Evolutionary conservation across 1,140 invertebrate species (phyloP).

Genomic region (Belonocnema kinseyi): DNA sequence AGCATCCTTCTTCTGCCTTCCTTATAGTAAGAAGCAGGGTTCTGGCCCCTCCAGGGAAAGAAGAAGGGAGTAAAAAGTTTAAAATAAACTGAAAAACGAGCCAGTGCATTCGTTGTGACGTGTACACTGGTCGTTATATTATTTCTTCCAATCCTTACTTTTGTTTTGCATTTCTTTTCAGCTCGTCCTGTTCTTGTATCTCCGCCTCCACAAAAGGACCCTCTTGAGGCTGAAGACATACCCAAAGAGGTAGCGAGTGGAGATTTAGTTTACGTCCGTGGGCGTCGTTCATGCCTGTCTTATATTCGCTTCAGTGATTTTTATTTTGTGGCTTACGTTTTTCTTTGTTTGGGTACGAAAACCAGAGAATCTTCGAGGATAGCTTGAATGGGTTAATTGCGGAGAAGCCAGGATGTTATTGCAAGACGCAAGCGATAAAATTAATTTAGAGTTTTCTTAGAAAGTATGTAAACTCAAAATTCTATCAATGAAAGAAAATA

Average conservation of each 20-base stretch:
- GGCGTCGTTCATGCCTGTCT: constrained; percentile 37
- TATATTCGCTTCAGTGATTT: constrained; percentile 40
- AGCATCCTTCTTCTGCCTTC: too few species aligned
- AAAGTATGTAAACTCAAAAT: too few species aligned
- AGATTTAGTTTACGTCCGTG: constrained; percentile 38
- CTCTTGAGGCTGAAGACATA: constrained; percentile 29
- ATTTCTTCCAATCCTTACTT: constrained; percentile 31
- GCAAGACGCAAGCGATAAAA: too few species aligned
- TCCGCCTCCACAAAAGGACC: constrained; percentile 12
- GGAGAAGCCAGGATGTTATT: too few species aligned
- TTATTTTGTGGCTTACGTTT: too few species aligned
- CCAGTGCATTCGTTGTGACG: constrained; percentile 38
- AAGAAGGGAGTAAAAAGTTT: background rate
- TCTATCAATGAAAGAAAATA: too few species aligned
- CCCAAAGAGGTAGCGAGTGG: constrained; percentile 39
- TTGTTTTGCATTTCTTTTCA: constrained; percentile 41
- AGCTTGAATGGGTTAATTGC: too few species aligned
- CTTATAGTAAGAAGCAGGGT: too few species aligned
- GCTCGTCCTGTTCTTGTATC: constrained; percentile 38
- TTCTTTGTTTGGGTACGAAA: too few species aligned
- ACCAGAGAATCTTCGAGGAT: too few species aligned
- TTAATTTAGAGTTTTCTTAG: too few species aligned
- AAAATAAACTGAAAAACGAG: constrained; percentile 41
- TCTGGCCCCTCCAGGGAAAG: too few species aligned
- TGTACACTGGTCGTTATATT: constrained; percentile 44